Conservation (phyloP, 2,888 invertebrate genomes). For the Ceratothoa steindachneri region DNA sequence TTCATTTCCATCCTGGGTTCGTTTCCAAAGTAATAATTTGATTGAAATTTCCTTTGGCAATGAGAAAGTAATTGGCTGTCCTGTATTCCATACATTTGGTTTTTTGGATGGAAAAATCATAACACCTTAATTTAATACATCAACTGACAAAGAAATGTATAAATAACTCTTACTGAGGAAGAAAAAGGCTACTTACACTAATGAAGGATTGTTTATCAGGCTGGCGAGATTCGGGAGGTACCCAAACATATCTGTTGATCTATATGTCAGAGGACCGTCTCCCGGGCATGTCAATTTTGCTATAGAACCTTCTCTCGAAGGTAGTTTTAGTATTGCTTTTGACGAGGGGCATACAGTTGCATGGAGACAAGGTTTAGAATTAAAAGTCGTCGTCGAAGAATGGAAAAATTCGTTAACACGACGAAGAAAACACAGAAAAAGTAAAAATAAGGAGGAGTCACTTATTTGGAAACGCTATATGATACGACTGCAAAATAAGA, state of each 20-base stretch:
- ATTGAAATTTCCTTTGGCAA: background rate
- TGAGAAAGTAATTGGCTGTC: background rate
- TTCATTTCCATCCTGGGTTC: background rate
- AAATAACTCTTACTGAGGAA: too few species aligned
- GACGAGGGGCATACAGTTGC: background rate
- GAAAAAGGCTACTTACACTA: background rate
- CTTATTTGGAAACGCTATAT: background rate
- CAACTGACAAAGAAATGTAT: too few species aligned
- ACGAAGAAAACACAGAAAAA: background rate
- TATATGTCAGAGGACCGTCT: background rate
- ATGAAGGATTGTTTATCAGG: background rate
- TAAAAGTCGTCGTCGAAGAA: background rate
- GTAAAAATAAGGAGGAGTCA: background rate
- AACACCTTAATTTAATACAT: background rate
- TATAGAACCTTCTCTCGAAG: background rate
- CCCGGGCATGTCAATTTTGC: background rate
- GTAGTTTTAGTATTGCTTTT: background rate
- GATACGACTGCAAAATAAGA: background rate
- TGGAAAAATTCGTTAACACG: background rate
- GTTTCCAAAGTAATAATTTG: background rate
- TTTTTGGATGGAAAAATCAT: too few species aligned
- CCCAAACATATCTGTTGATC: slow-evolving; percentile 1
- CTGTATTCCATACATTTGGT: background rate
- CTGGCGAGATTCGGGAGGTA: background rate
- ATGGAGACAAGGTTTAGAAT: background rate